Conservation (phyloP, 2,797 vertebrate genomes). For the Ctenopoma kingsleyae region DNA sequence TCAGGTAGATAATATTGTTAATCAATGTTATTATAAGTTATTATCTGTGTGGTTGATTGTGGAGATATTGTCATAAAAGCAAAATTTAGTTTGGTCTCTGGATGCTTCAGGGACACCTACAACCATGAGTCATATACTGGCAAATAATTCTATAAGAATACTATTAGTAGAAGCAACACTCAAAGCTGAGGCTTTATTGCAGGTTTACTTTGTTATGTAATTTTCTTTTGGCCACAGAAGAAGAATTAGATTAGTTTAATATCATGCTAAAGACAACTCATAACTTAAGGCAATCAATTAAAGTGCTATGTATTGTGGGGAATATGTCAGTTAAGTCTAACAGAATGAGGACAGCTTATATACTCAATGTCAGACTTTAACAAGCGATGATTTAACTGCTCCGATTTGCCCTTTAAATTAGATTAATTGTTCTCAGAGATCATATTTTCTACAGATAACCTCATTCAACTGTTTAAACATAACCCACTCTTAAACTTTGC, state of each 20-base stretch:
- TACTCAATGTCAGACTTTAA: constrained; percentile 34
- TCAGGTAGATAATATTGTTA: too few species aligned
- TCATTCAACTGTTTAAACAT: constrained; percentile 55
- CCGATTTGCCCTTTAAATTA: constrained; percentile 33
- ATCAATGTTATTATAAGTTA: not conserved
- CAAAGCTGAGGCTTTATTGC: constrained; percentile 16
- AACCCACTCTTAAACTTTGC: constrained; percentile 54
- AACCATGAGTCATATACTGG: constrained; percentile 41
- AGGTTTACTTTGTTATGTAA: constrained; percentile 12
- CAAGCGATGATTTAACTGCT: not conserved
- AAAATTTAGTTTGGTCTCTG: not conserved
- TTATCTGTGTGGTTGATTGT: constrained; percentile 16
- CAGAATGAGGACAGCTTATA: constrained; percentile 57
- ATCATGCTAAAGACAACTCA: constrained; percentile 46
- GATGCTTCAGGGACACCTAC: constrained; percentile 23
- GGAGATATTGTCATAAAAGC: constrained; percentile 1
- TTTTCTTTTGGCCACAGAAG: constrained; percentile 19
- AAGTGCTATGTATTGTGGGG: constrained; percentile 57
- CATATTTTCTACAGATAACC: constrained; percentile 10
- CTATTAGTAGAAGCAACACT: constrained; percentile 9
- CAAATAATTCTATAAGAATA: constrained; percentile 18
- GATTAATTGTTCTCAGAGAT: constrained; percentile 25
- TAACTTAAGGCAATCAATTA: constrained; percentile 72
- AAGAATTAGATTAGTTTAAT: constrained; percentile 36
- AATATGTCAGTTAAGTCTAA: constrained; percentile 57